Evolutionary conservation across 2,113 vertebrate genomes (phyloP), one percentile per base, ranked within the genome.

Genomic region (Ellobius talpinus): DNA sequence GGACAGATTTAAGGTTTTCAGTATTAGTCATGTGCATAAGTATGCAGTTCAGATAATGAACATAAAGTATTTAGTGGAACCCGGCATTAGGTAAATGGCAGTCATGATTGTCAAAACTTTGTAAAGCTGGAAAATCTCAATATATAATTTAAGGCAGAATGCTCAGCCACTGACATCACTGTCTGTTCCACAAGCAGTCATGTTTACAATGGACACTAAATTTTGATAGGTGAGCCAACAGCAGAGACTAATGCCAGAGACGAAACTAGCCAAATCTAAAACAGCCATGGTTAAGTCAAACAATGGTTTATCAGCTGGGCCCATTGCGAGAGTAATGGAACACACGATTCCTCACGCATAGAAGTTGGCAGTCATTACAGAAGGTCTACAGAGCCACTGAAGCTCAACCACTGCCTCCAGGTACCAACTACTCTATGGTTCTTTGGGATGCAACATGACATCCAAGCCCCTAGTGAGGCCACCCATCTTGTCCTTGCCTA

Each of bases 111-210:
- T 74, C 72, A 74, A 92, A 79, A 76, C 55, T 85, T 74, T 73
- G 74, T 36, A 63, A 66, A 42, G 63, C 33, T 86, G 79, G 42
- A 84, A 92, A 93, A 42, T 50, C 68, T 95, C 78, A 93, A 70
- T 74, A 29, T 87, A 90, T 94, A 97, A 96, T 97, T 97, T 93
- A 96, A 87, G 77, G 55, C 39, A 74, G 84, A 92, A 87, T 90
- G 50, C 96, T 88, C 90, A 92, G 96, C 95, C 97, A 93, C 93
- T 98, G 95, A 93, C 76, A 89, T 97, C 97, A 95, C 14, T 3
- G 33, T 93, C 95, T 94, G 68, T 68, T 63, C 72, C 77, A 65
- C 65, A 87, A 76, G 89, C 78, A 93, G 85, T 52, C 82, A 23
- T 88, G 92, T 95, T 95, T 96, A 93, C 73, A 82, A 72, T 36